phyloP scores from a whole-genome alignment of 1,140 invertebrate genomes.

The Glossosoma conforme region DNA sequence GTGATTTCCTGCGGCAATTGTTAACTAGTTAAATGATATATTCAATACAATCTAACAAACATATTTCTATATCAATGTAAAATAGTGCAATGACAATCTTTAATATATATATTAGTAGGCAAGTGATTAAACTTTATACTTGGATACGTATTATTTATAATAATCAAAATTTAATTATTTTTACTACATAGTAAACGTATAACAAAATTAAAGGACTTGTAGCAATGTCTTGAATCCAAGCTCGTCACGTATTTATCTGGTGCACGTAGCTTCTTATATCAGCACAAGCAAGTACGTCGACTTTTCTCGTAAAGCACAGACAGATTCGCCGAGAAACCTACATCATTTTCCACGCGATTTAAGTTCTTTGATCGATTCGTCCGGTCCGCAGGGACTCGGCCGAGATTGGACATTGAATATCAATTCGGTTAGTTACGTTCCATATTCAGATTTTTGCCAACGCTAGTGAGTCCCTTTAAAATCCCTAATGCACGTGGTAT shows the following conservation, averaged over 20 bases:
- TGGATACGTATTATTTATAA: slow-evolving; percentile 5
- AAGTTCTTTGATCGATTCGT: slow-evolving; percentile 25
- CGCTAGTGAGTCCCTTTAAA: no score
- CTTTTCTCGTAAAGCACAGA: not conserved
- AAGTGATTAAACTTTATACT: no score
- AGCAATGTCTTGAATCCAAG: not conserved
- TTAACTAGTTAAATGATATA: no score
- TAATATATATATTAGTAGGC: no score
- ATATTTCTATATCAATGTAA: no score
- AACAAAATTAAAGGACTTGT: not conserved
- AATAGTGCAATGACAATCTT: no score
- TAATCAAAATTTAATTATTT: not conserved
- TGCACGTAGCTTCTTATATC: not conserved
- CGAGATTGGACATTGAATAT: slow-evolving; percentile 26
- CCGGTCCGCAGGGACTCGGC: slow-evolving; percentile 8
- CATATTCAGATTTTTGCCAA: slow-evolving; percentile 16
- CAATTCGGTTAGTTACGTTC: slow-evolving; percentile 27
- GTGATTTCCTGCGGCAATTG: no score
- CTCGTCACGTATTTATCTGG: not conserved
- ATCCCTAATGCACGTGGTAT: no score
- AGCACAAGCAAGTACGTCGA: not conserved
- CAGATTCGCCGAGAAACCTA: slow-evolving; percentile 17
- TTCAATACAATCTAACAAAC: no score
- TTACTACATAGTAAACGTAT: not conserved
- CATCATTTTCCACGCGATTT: slow-evolving; percentile 27